Base-by-base conservation (phyloP, 1,140 invertebrate species). In the Drosophila erecta region DNA sequence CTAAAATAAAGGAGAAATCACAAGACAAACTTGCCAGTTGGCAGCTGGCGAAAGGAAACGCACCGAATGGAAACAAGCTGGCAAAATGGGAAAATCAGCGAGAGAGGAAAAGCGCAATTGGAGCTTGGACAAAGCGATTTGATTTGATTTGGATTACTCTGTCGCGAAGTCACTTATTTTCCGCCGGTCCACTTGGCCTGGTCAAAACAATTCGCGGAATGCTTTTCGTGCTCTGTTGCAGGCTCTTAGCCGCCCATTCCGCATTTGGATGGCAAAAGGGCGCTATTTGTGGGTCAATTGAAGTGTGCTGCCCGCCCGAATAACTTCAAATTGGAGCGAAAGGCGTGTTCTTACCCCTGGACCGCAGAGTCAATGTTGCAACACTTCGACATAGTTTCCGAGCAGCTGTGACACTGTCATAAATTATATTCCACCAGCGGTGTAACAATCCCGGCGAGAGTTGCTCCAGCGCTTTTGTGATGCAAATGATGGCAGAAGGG, bases 101-200 rank as follows among this genome's bases (percentile, higher is more conserved):
- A 46, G 24, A 50, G 56, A 33, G 50, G 35, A 54, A 70, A 70
- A 75, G 49, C 75, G 74, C 81, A 86, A 78, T 86, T 81, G 69
- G 61, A 85, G 81, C 75, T 81, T 66, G 77, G 74, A 78, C 59
- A 71, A 86, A 86, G 64, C 81, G 74, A 85, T 81, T 86, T 81
- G 73, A 85, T 81, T 86, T 81, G 73, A 81, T 85, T 81, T 73
- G 81, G 77, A 78, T 78, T 78, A 66, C 54, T 80, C 62, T 85
- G 66, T 78, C 59, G 72, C 59, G 61, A 61, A 69, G 61, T 50
- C 50, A 65, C 78, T 72, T 78, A 41, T 37, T 44, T 50, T 72
- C 41, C 38, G 50, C 67, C 38, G 37, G 35, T 64, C 77, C 65
- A 61, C 53, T 54, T 53, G 72, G 60, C 54, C 38, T 30, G 66